These are phyloP conservation scores for Clarias platycephalus DNA, from an alignment of 2,797 vertebrate species.

Conservation along the genomic window DNA sequence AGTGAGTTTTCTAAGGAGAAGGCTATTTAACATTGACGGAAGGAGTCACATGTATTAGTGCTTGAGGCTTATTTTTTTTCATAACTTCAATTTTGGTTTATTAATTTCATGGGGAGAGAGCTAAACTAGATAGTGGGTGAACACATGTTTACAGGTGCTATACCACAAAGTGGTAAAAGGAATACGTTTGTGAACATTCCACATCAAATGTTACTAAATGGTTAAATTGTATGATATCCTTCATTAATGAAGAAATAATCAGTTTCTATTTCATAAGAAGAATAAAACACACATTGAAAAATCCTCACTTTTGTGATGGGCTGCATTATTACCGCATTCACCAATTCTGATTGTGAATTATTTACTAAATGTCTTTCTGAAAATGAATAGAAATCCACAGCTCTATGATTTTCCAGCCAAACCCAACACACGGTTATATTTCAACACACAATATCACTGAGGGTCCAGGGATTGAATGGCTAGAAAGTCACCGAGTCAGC, in stretches of 20 bases:
- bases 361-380: neutral
- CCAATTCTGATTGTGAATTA: neutral
- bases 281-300: constrained; percentile 2
- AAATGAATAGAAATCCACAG: constrained; percentile 27
- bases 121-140: neutral
- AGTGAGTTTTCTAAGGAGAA: neutral
- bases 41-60: neutral
- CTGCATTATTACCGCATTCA: neutral
- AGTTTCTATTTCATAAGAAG: neutral
- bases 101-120: neutral
- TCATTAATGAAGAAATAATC: neutral
- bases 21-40: neutral
- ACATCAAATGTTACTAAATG: neutral
- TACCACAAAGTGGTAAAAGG: neutral
- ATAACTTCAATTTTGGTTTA: neutral
- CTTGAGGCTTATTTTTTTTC: neutral
- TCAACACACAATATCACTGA: constrained; percentile 34
- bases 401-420: constrained; percentile 54
- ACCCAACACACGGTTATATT: constrained; percentile 49
- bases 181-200: neutral
- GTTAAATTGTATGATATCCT: neutral
- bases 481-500: constrained; percentile 47
- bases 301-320: neutral
- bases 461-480: constrained; percentile 27
- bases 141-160: neutral